These are phyloP conservation scores for Ceratotherium simum DNA, from an alignment of 2,113 vertebrate species.

Conservation along the genomic window DNA sequence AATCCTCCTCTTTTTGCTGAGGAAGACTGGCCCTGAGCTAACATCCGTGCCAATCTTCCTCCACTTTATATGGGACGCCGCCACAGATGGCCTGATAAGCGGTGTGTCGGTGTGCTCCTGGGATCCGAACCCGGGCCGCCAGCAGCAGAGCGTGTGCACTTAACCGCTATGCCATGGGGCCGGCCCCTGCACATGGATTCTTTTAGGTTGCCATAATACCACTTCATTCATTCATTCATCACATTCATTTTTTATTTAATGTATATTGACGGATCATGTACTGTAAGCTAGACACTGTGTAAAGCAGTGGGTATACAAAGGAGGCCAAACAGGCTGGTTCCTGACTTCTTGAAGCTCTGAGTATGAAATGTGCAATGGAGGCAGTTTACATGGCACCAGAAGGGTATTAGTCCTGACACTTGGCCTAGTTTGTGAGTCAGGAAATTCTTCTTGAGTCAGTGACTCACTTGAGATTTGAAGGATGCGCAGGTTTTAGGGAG, in stretches of 20 bases:
- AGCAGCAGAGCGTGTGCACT: too few species aligned
- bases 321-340: not conserved
- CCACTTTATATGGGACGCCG: too few species aligned
- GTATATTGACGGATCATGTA: not conserved
- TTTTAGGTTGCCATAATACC: not conserved
- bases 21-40: too few species aligned
- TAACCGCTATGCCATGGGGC: too few species aligned
- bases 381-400: not conserved
- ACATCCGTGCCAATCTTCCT: too few species aligned
- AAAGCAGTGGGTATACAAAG: not conserved
- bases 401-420: not conserved
- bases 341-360: not conserved
- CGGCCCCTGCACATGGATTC: not conserved
- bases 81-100: too few species aligned
- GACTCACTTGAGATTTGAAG: not conserved
- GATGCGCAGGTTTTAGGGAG: not conserved
- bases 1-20: too few species aligned
- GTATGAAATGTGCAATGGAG: not conserved
- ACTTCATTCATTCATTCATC: not conserved
- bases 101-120: too few species aligned
- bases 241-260: not conserved
- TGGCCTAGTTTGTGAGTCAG: not conserved
- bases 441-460: not conserved
- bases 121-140: too few species aligned
- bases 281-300: not conserved